These are phyloP conservation scores for Oeneis ivallda DNA, from an alignment of 2,888 invertebrate species.

Conservation along the genomic window DNA sequence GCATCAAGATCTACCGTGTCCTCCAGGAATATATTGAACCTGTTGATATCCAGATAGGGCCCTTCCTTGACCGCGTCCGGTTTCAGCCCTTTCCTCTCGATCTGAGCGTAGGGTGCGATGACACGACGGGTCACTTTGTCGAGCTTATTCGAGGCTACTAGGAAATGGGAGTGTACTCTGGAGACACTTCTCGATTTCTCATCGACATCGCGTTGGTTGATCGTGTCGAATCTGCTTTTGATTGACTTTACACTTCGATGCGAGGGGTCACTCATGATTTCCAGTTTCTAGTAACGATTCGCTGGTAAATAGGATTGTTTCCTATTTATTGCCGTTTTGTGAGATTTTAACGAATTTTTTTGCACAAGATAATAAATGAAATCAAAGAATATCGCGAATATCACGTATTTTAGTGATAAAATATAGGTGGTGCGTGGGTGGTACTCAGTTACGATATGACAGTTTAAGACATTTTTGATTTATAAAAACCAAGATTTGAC, in stretches of 20 bases:
- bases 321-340: too few relatives aligned
- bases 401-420: too few relatives aligned
- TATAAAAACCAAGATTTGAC: too few relatives aligned
- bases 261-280: conserved; percentile 50
- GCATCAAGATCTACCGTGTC: conserved; percentile 81
- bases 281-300: neutral
- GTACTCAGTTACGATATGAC: too few relatives aligned
- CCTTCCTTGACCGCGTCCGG: conserved; percentile 60
- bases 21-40: conserved; percentile 76
- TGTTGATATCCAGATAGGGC: conserved; percentile 67
- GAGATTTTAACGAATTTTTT: too few relatives aligned
- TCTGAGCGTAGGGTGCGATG: conserved; percentile 81
- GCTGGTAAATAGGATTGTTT: neutral
- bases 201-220: conserved; percentile 39
- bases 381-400: too few relatives aligned
- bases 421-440: too few relatives aligned
- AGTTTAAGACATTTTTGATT: too few relatives aligned
- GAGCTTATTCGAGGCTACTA: conserved; percentile 69
- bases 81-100: conserved; percentile 66
- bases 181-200: conserved; percentile 35
- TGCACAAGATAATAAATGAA: too few relatives aligned
- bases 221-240: conserved; percentile 54
- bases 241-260: conserved; percentile 54
- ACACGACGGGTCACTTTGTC: conserved; percentile 81
- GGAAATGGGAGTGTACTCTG: conserved; percentile 66